Evolutionary conservation across 1,140 invertebrate genomes (phyloP).

Genomic region (Varroa destructor): DNA sequence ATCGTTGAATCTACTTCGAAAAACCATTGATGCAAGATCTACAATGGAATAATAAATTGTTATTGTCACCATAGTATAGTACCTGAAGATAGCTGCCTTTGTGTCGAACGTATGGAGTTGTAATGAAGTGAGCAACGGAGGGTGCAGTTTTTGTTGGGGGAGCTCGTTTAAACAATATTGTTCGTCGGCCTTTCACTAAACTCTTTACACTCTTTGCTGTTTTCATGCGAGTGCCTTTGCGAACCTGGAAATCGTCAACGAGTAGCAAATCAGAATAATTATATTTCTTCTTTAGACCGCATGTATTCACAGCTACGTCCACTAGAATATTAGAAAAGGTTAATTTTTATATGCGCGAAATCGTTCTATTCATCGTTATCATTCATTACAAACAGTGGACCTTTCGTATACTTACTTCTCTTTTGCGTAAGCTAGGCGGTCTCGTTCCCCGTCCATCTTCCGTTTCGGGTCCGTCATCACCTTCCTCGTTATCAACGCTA

Average conservation of each 20-base stretch:
- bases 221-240: slow-evolving; percentile 17
- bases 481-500: slow-evolving; percentile 17
- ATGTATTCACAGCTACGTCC: not conserved
- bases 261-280: not conserved
- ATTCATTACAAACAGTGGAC: not conserved
- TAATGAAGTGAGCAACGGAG: slow-evolving; percentile 4
- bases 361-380: not conserved
- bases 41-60: not conserved
- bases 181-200: not conserved
- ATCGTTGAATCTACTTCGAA: not conserved
- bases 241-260: not conserved
- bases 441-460: not conserved
- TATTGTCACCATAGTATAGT: not conserved
- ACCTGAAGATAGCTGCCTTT: slow-evolving; percentile 26
- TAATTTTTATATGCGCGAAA: not conserved
- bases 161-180: not conserved
- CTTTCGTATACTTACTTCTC: not conserved
- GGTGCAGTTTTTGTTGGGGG: slow-evolving; percentile 1
- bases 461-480: not conserved
- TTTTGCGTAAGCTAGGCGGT: slow-evolving; percentile 12
- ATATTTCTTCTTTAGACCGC: too few species aligned
- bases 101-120: not conserved
- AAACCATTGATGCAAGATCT: not conserved
- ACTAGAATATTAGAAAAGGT: not conserved
- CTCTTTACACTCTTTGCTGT: slow-evolving; percentile 18